Base-by-base conservation (phyloP, 2,888 invertebrate species). In the Eretmocerus hayati region DNA sequence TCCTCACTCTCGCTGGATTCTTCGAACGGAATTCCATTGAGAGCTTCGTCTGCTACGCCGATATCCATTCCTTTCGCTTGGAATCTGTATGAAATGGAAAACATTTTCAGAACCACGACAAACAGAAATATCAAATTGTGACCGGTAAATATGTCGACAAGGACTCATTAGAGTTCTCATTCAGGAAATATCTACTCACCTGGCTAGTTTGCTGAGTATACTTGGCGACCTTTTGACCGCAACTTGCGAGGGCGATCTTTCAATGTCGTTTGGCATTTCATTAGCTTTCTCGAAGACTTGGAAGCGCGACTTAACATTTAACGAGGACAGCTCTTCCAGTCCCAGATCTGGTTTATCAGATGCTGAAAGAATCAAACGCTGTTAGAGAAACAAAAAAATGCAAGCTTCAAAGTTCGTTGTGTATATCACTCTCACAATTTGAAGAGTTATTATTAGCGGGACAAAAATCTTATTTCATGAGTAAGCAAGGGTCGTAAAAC, bases 331-430 rank as follows among this genome's bases (percentile, higher is more conserved):
- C 67, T 90, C 90, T 58, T 88, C 87, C 11, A 91, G 75, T 1
- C 90, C 91, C 40, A 90, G 77, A 71, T 88, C 86, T 3, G 90
- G 87, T 64, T 90, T 90, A 72, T 89, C 87, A 48, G 89, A 89
- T 32, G 90, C 90, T 90, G 38, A 21, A 18, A 38, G 13, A 22
- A 11, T 19, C 19, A 37, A 5, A 18, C 36, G n/a, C n/a, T n/a
- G n/a, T n/a, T n/a, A n/a, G n/a, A n/a, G n/a, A n/a, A n/a, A n/a
- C n/a, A n/a, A n/a, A n/a, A n/a, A n/a, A n/a, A n/a, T n/a, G n/a
- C n/a, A n/a, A n/a, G n/a, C n/a, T n/a, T n/a, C n/a, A n/a, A n/a
- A n/a, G n/a, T n/a, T n/a, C n/a, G n/a, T n/a, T n/a, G n/a, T n/a
- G n/a, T n/a, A n/a, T n/a, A n/a, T n/a, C n/a, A n/a, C n/a, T n/a